Percentiles rank a stretch among this genome's conserved stretches.
Conservation (phyloP, 2,888 invertebrate species). For the Zhengitettix transpicula region DNA sequence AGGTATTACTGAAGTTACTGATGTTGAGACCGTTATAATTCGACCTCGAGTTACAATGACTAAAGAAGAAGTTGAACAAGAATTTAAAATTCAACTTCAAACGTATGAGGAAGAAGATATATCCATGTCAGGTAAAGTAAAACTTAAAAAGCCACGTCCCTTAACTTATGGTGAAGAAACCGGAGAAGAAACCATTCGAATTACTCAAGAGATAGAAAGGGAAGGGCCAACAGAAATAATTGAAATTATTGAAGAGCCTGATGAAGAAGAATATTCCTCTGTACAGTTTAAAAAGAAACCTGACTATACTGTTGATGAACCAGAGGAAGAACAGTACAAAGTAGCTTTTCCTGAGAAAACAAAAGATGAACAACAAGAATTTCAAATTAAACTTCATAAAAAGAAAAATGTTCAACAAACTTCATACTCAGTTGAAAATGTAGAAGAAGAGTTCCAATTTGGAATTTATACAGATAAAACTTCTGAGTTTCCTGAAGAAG, state of each 20-base stretch:
- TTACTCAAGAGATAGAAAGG: constrained; percentile 46
- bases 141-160: constrained; percentile 52
- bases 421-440: constrained; percentile 38
- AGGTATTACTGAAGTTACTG: constrained; percentile 54
- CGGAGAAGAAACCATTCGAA: constrained; percentile 55
- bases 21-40: constrained; percentile 64
- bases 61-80: constrained; percentile 77
- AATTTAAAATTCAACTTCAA: constrained; percentile 71
- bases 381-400: constrained; percentile 30
- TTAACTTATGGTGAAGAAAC: constrained; percentile 62
- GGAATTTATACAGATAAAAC: constrained; percentile 28
- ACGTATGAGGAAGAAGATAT: constrained; percentile 79
- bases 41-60: constrained; percentile 58
- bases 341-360: neutral
- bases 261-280: constrained; percentile 7
- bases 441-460: constrained; percentile 13
- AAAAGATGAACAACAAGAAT: constrained; percentile 24
- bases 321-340: constrained; percentile 3
- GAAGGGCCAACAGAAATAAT: constrained; percentile 19
- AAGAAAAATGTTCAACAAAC: constrained; percentile 26
- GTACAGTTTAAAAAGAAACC: constrained; percentile 5
- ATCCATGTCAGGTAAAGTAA: constrained; percentile 69
- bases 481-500: constrained; percentile 39
- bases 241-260: constrained; percentile 13
- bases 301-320: constrained; percentile 9